Percentiles rank a stretch among this genome's conserved stretches.
Evolutionary conservation across 1,140 invertebrate genomes (phyloP).

Genomic region (Drosophila sproati): DNA sequence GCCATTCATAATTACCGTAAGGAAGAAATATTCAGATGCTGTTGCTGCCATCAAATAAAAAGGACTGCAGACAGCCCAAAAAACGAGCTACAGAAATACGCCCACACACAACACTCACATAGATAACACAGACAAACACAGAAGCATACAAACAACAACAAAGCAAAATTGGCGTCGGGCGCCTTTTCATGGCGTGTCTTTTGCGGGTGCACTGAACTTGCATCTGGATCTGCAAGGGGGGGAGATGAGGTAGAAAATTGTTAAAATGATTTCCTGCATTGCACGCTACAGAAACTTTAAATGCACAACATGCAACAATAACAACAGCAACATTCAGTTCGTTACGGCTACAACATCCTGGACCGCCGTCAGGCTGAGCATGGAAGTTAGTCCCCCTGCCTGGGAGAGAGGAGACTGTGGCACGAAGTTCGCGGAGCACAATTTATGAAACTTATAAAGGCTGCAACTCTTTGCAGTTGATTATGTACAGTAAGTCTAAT

Average conservation of each 20-base stretch:
- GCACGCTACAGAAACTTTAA: slow-evolving; percentile 79
- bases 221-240: slow-evolving; percentile 44
- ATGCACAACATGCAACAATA: slow-evolving; percentile 75
- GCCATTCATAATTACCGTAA: slow-evolving; percentile 78
- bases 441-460: slow-evolving; percentile 41
- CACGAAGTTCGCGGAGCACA: slow-evolving; percentile 34
- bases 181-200: slow-evolving; percentile 70
- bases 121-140: slow-evolving; percentile 18
- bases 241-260: slow-evolving; percentile 64
- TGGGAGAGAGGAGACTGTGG: background rate
- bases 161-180: slow-evolving; percentile 63
- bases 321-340: slow-evolving; percentile 39
- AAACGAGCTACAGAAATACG: slow-evolving; percentile 3
- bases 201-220: slow-evolving; percentile 73
- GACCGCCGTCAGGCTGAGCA: slow-evolving; percentile 8
- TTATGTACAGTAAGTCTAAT: slow-evolving; percentile 73
- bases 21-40: slow-evolving; percentile 39
- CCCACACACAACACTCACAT: slow-evolving; percentile 4
- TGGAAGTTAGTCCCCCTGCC: background rate
- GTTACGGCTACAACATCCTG: slow-evolving; percentile 50
- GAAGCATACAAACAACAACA: slow-evolving; percentile 57
- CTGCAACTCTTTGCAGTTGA: slow-evolving; percentile 53
- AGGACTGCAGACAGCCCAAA: slow-evolving; percentile 38
- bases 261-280: slow-evolving; percentile 81
- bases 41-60: slow-evolving; percentile 46